Percentiles rank a stretch among this genome's conserved stretches.
phyloP scores from a whole-genome alignment of 2,113 vertebrate genomes.

The Isurus oxyrinchus region DNA sequence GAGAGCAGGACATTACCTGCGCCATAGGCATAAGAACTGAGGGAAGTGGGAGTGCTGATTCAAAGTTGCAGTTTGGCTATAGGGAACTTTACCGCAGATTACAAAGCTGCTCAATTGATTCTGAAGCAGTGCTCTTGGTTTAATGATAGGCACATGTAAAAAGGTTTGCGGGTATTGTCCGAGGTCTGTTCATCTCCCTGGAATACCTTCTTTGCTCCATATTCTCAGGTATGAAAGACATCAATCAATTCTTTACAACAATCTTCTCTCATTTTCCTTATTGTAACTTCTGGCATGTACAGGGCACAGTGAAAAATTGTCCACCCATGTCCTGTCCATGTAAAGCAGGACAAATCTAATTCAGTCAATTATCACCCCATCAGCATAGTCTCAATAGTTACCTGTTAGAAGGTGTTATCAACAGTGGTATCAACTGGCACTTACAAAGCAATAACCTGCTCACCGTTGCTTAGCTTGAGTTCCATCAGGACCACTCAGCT shows the following conservation, averaged over 20 bases:
- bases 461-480: too few species aligned
- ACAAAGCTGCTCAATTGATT: not conserved
- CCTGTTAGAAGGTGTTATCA: too few species aligned
- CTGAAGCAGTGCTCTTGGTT: not conserved
- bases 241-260: not conserved
- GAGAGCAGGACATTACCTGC: not conserved
- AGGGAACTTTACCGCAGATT: not conserved
- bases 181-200: not conserved
- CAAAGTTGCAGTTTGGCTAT: not conserved
- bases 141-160: not conserved
- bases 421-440: too few species aligned
- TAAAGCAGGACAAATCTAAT: too few species aligned
- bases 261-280: not conserved
- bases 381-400: too few species aligned
- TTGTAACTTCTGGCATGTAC: not conserved
- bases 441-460: too few species aligned
- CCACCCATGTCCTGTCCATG: too few species aligned
- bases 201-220: not conserved
- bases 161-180: not conserved
- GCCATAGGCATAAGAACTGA: not conserved
- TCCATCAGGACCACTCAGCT: too few species aligned
- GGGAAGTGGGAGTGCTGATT: not conserved
- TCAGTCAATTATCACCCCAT: too few species aligned
- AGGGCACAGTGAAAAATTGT: too few species aligned
- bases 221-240: not conserved